Conservation (phyloP, 2,888 invertebrate species). For the Epinotia nisella region DNA sequence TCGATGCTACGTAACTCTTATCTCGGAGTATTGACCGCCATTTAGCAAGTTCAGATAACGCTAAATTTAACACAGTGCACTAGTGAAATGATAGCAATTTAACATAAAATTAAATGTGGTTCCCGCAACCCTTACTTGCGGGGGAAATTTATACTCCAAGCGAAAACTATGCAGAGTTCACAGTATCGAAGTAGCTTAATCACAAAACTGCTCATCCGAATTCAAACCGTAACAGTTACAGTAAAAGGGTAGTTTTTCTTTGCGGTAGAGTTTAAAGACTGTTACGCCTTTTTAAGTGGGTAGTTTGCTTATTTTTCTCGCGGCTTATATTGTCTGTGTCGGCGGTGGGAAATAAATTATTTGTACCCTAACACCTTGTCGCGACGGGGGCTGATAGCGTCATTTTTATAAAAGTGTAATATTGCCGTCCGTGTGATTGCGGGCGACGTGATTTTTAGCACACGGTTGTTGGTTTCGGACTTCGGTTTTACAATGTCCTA, state of each 20-base stretch:
- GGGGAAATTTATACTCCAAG: slow-evolving; percentile 77
- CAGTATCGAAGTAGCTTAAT: slow-evolving; percentile 61
- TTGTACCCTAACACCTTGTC: slow-evolving; percentile 79
- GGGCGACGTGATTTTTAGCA: slow-evolving; percentile 47
- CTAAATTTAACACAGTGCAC: slow-evolving; percentile 74
- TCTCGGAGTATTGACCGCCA: slow-evolving; percentile 36
- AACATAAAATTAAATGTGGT: slow-evolving; percentile 83
- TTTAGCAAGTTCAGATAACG: slow-evolving; percentile 50
- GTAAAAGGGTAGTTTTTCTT: slow-evolving; percentile 65
- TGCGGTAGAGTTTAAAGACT: slow-evolving; percentile 49
- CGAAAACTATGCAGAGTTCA: slow-evolving; percentile 62
- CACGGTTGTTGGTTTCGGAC: slow-evolving; percentile 15
- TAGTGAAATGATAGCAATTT: slow-evolving; percentile 84
- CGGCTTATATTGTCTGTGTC: slow-evolving; percentile 79
- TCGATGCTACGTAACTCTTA: slow-evolving; percentile 21
- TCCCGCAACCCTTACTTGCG: slow-evolving; percentile 64
- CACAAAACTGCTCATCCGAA: slow-evolving; percentile 59
- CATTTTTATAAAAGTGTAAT: slow-evolving; percentile 84
- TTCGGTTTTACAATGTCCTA: background rate
- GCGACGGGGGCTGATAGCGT: slow-evolving; percentile 71
- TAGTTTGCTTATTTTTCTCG: slow-evolving; percentile 82
- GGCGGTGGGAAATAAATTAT: slow-evolving; percentile 80
- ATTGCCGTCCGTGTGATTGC: slow-evolving; percentile 79
- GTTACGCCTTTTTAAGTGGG: slow-evolving; percentile 75
- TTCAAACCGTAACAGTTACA: slow-evolving; percentile 63